A percentile compares a stretch with the other conserved stretches of the same genome.
These are phyloP conservation scores for Seriola rivoliana DNA, from an alignment of 2,113 vertebrate genomes.

Conservation along the genomic window DNA sequence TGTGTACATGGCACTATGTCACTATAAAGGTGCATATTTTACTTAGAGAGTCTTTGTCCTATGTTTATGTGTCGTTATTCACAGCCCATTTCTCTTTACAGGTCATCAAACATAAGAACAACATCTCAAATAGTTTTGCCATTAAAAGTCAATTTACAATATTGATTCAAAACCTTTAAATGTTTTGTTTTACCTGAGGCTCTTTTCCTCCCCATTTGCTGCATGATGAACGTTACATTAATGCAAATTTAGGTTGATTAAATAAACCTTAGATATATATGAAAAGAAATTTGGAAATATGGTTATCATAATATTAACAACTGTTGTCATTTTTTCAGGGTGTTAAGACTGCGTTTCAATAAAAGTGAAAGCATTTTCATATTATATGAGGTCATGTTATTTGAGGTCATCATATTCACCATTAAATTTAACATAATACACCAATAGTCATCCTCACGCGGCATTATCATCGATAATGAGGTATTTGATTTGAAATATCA, in stretches of 20 bases:
- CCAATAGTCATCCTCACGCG: neutral
- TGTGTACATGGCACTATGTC: neutral
- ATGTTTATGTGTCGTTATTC: conserved; percentile 1
- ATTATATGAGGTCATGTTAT: neutral
- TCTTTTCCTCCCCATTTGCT: neutral
- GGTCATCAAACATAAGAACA: neutral
- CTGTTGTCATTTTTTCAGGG: no score
- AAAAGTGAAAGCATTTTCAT: neutral
- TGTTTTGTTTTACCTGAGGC: neutral
- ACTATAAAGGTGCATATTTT: conserved; percentile 15
- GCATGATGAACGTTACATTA: neutral
- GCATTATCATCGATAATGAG: neutral
- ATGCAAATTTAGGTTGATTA: neutral
- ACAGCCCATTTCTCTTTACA: neutral
- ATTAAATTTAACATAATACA: neutral
- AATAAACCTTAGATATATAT: neutral
- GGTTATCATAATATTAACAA: neutral
- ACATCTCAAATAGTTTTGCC: neutral
- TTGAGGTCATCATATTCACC: neutral
- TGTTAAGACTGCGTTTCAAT: neutral
- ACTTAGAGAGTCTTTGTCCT: neutral
- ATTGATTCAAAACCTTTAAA: neutral
- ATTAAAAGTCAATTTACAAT: neutral
- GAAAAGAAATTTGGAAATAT: neutral
- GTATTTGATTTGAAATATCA: neutral